Percentiles rank a stretch among this genome's conserved stretches.
phyloP scores from a whole-genome alignment of 2,888 invertebrate species.

The Blera fallax region DNA sequence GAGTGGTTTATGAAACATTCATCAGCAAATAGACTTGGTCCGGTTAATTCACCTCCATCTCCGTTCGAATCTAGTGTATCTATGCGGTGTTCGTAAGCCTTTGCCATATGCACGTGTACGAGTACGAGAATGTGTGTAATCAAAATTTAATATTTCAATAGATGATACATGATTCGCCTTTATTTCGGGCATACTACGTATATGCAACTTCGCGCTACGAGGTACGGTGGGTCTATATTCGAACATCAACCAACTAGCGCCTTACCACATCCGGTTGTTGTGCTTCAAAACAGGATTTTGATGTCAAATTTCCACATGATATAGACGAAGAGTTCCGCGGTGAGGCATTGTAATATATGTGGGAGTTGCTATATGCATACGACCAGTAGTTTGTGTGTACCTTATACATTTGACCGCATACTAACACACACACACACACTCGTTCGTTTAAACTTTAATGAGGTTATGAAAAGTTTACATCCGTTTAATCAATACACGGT shows the following conservation, averaged over 20 bases:
- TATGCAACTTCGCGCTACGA: conserved; percentile 21
- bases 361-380: background rate
- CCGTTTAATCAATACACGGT: conserved; percentile 70
- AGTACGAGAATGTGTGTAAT: conserved; percentile 5
- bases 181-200: background rate
- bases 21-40: conserved; percentile 47
- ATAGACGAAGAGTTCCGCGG: conserved; percentile 38
- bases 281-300: conserved; percentile 56
- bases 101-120: background rate
- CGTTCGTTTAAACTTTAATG: conserved; percentile 68
- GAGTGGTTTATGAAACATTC: conserved; percentile 57
- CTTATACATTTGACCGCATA: conserved; percentile 35
- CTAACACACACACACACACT: conserved; percentile 3
- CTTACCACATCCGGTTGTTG: conserved; percentile 62
- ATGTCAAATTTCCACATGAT: conserved; percentile 67
- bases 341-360: background rate
- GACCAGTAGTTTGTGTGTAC: background rate
- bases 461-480: conserved; percentile 72
- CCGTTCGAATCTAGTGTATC: background rate
- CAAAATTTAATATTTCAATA: conserved; percentile 54
- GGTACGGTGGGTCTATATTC: background rate
- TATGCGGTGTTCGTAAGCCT: background rate
- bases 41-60: background rate
- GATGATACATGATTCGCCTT: conserved; percentile 49
- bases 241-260: background rate